Evolutionary conservation across 2,113 vertebrate genomes (phyloP).

Genomic region (Nerophis ophidion): DNA sequence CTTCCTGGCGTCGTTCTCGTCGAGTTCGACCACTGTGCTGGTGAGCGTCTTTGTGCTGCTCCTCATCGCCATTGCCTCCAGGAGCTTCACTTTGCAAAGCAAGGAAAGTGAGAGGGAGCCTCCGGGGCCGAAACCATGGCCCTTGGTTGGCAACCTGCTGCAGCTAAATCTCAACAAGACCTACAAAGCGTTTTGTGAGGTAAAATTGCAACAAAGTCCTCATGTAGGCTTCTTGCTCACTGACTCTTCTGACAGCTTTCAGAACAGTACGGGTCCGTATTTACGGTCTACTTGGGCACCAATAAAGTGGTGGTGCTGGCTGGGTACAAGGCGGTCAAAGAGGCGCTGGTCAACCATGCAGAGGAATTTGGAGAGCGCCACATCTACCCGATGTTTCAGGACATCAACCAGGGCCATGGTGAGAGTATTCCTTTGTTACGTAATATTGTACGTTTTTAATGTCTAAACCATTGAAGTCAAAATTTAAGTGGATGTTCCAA

Average conservation of each 20-base stretch:
- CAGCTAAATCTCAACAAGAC: slow-evolving; percentile 59
- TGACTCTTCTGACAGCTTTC: slow-evolving; percentile 66
- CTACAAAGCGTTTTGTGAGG: slow-evolving; percentile 42
- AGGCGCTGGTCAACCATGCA: slow-evolving; percentile 71
- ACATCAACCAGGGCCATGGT: slow-evolving; percentile 66
- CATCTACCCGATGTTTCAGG: slow-evolving; percentile 64
- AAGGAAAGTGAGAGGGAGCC: slow-evolving; percentile 33
- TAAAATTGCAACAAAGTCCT: slow-evolving; percentile 15
- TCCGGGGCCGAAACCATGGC: slow-evolving; percentile 60
- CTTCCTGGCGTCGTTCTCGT: slow-evolving; percentile 10
- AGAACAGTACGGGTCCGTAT: slow-evolving; percentile 75
- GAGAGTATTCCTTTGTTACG: slow-evolving; percentile 10
- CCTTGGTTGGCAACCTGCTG: slow-evolving; percentile 63
- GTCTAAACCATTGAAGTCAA: too few species aligned
- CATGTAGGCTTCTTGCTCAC: background rate
- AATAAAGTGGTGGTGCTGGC: slow-evolving; percentile 74
- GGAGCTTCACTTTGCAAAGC: background rate
- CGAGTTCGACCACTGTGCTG: slow-evolving; percentile 29
- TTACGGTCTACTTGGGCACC: slow-evolving; percentile 74
- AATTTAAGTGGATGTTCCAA: too few species aligned
- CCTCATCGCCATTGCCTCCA: slow-evolving; percentile 29
- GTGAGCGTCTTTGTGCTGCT: slow-evolving; percentile 37
- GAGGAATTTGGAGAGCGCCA: slow-evolving; percentile 76
- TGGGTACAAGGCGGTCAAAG: slow-evolving; percentile 75
- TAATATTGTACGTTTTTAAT: too few species aligned